Base-by-base conservation (phyloP, 2,888 invertebrate genomes). In the Pammene aurita region DNA sequence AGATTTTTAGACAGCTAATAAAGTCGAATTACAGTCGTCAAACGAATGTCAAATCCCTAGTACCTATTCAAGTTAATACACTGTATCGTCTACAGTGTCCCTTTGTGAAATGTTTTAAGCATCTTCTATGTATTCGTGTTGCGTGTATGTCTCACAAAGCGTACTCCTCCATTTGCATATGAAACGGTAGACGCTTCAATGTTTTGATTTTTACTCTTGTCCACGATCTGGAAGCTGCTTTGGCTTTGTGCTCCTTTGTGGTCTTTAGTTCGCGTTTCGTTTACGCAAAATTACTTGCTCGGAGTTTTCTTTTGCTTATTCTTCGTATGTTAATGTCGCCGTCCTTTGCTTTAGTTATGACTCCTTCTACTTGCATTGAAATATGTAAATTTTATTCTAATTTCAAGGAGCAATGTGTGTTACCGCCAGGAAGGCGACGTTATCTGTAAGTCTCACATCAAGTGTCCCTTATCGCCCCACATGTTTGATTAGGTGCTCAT, bases 401-500 rank as follows among this genome's bases (percentile, higher is more conserved):
- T 78, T 72, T 86, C 81, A 83, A 87, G 85, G 83, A 80, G 76
- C 78, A 73, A 71, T 80, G 75, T 75, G 18, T 18, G 16, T 41
- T 56, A 78, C 77, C 84, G 81, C 77, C 81, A 85, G 86, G 88
- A 86, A 88, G 85, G 77, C 83, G 76, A 76, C 73, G 81, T 88
- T 91, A 90, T 90, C 90, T 87, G 80, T 80, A 76, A 83, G 84
- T 84, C 84, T 84, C 84, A 86, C 87, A 90, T 90, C 90, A 91
- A 91, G 92, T 92, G 91, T 84, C 80, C 84, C 85, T 90, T 92
- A 91, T 92, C 92, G 84, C 77, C 83, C 85, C 87, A 84, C 82
- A 84, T 92, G 88, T 92, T 92, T 92, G 88, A 90, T 90, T 92
- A 92, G 92, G 92, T 92, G 92, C 83, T 81, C 77, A 77, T 78